phyloP scores from a whole-genome alignment of 2,113 vertebrate species.

The Indicator maculatus region DNA sequence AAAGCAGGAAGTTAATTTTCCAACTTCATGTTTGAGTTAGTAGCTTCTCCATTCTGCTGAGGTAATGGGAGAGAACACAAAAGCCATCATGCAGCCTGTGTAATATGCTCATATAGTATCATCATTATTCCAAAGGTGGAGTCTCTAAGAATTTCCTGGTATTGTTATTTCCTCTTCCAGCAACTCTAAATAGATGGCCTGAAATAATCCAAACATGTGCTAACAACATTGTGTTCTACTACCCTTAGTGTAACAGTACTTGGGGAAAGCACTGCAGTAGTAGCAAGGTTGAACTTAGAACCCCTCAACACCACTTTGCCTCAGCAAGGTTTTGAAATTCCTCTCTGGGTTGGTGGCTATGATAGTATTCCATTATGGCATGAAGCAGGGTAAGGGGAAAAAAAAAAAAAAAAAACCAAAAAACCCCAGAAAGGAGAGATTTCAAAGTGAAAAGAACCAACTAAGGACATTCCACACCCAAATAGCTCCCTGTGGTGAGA shows the following conservation, averaged over 20 bases:
- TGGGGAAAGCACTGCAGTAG: neutral
- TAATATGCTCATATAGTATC: neutral
- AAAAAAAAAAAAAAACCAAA: too few species aligned
- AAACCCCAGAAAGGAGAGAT: neutral
- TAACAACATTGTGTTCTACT: neutral
- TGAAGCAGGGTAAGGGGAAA: neutral
- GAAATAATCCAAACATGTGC: conserved; percentile 23
- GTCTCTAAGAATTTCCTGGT: conserved; percentile 64
- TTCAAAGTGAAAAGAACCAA: neutral
- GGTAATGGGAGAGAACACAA: neutral
- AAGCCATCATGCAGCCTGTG: neutral
- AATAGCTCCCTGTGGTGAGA: neutral
- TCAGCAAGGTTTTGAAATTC: neutral
- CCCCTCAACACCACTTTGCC: neutral
- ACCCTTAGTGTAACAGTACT: neutral
- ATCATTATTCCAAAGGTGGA: conserved; percentile 62
- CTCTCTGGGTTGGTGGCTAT: neutral
- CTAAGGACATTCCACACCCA: neutral
- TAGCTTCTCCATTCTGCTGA: neutral
- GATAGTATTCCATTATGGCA: neutral
- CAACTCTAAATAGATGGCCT: conserved; percentile 37
- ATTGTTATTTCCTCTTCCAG: conserved; percentile 65
- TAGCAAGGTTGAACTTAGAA: neutral
- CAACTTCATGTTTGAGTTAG: neutral
- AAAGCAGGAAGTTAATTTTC: neutral